A percentile compares a stretch with the other conserved stretches of the same genome.
Conservation (phyloP, 1,140 invertebrate genomes). For the Drosophila tropicalis region DNA sequence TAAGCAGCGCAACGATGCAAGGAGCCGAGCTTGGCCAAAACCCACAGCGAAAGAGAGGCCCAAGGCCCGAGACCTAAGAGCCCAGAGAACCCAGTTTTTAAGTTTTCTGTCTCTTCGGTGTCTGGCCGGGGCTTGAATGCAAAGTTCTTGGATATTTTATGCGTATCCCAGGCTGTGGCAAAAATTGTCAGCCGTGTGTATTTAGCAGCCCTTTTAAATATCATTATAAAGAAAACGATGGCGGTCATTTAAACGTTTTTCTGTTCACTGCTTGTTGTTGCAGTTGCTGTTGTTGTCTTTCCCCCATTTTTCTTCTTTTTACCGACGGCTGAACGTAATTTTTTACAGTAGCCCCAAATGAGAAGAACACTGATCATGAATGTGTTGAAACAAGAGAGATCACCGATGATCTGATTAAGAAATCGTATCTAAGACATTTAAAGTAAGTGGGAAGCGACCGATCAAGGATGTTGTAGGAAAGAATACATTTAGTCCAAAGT, state of each 20-base stretch:
- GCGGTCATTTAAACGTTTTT: slow-evolving; percentile 39
- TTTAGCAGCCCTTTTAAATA: slow-evolving; percentile 77
- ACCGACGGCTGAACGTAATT: slow-evolving; percentile 61
- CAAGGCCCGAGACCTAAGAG: neutral
- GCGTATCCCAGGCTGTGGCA: slow-evolving; percentile 51
- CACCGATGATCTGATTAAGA: slow-evolving; percentile 5
- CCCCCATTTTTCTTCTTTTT: neutral
- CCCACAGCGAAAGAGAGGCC: neutral
- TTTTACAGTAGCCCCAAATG: slow-evolving; percentile 55
- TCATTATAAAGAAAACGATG: slow-evolving; percentile 62
- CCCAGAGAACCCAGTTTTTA: slow-evolving; percentile 32
- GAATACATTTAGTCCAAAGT: neutral
- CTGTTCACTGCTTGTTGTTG: neutral
- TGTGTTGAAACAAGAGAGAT: slow-evolving; percentile 26
- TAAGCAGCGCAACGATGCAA: slow-evolving; percentile 76
- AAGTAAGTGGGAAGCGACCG: neutral
- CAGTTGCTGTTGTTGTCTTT: neutral
- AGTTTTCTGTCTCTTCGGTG: slow-evolving; percentile 54
- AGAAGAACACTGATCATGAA: slow-evolving; percentile 49
- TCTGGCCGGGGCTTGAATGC: slow-evolving; percentile 57
- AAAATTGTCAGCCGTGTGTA: slow-evolving; percentile 74
- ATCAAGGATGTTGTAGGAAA: neutral
- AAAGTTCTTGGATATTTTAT: slow-evolving; percentile 40
- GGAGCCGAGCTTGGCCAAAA: slow-evolving; percentile 41
- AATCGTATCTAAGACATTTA: slow-evolving; percentile 4